Conservation (phyloP, 2,888 invertebrate genomes). For the Nemotelus pantherinus region DNA sequence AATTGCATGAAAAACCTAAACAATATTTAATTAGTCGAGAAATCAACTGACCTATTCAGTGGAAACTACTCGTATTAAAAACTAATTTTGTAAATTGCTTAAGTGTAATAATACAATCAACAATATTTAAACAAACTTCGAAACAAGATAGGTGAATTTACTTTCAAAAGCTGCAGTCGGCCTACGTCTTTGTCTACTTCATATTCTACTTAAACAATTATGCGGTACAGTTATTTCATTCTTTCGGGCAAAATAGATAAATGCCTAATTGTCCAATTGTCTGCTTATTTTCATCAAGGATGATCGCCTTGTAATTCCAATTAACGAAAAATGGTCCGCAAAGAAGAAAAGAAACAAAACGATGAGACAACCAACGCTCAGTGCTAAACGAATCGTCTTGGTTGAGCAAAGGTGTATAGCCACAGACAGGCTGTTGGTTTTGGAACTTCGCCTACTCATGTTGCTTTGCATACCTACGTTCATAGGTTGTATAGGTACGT, state of each 20-base stretch:
- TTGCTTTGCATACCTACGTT: conserved; percentile 22
- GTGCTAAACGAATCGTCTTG: too few species aligned
- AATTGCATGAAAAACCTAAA: neutral
- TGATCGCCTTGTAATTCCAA: conserved; percentile 47
- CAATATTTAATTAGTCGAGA: neutral
- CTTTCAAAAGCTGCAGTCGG: neutral
- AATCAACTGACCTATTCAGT: neutral
- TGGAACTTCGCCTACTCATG: conserved; percentile 18
- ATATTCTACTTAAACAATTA: conserved; percentile 15
- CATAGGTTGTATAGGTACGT: neutral
- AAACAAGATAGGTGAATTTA: conserved; percentile 27
- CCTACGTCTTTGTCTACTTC: neutral
- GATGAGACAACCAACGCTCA: neutral
- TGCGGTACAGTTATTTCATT: conserved; percentile 25
- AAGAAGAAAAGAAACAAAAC: conserved; percentile 10
- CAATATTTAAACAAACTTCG: neutral
- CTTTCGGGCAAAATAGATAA: conserved; percentile 1
- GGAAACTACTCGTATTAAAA: neutral
- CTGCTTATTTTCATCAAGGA: conserved; percentile 37
- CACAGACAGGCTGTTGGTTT: neutral
- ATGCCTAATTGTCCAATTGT: conserved; percentile 43
- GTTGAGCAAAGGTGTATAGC: too few species aligned
- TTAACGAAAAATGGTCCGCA: conserved; percentile 28
- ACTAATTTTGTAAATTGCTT: conserved; percentile 25
- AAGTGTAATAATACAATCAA: conserved; percentile 4